Evolutionary conservation across 2,113 vertebrate species (phyloP).

Genomic region (Pelvicachromis taeniatus): DNA sequence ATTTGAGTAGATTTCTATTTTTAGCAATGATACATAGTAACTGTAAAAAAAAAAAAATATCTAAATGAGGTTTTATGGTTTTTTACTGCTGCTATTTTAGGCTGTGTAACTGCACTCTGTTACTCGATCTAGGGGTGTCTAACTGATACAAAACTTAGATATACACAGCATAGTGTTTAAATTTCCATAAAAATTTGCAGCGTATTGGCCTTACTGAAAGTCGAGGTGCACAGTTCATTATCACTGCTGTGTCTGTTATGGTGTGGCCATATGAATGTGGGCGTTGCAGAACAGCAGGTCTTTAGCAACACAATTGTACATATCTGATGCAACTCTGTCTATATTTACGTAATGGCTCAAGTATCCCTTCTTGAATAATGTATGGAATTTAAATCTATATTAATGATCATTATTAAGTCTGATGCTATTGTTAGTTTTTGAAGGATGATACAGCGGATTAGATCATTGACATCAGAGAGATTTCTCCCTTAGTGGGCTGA

Average conservation of each 20-base stretch:
- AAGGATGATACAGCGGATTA: not conserved
- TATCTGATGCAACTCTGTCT: conserved; percentile 18
- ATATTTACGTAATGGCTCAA: conserved; percentile 14
- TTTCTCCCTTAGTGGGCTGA: not conserved
- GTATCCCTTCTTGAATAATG: conserved; percentile 17
- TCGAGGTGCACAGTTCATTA: not conserved
- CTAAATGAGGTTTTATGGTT: not conserved
- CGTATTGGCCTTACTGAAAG: not conserved
- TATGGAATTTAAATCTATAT: conserved; percentile 11
- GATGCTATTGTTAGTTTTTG: not conserved
- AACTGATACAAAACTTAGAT: not conserved
- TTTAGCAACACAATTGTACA: conserved; percentile 28
- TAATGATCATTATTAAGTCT: conserved; percentile 2
- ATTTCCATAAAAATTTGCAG: not conserved
- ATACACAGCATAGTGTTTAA: not conserved
- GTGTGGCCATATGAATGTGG: conserved; percentile 26
- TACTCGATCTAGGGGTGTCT: not conserved
- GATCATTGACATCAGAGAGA: not conserved
- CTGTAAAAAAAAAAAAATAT: not conserved
- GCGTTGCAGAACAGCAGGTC: conserved; percentile 49
- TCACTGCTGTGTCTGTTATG: not conserved
- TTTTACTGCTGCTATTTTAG: conserved; percentile 7
- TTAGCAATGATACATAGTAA: conserved; percentile 22
- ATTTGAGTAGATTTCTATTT: conserved; percentile 54
- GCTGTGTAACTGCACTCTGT: not conserved